These are phyloP conservation scores for Solenopsis fugax DNA, from an alignment of 1,140 invertebrate genomes.

Conservation along the genomic window DNA sequence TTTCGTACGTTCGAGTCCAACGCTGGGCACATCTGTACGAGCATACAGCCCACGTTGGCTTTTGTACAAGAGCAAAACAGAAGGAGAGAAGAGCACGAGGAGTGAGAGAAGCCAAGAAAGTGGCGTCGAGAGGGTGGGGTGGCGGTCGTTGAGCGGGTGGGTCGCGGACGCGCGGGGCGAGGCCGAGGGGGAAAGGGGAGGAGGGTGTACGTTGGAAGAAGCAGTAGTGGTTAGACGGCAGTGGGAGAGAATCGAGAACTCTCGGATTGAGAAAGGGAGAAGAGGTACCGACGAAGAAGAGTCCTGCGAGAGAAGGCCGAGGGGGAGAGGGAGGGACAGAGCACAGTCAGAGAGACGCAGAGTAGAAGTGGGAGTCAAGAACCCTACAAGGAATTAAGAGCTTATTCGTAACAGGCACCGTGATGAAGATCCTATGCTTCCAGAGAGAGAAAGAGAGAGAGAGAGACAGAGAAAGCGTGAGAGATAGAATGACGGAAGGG, in stretches of 20 bases:
- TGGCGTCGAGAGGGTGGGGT: conserved; percentile 65
- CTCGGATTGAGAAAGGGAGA: conserved; percentile 66
- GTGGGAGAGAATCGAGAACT: conserved; percentile 64
- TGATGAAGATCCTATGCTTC: conserved; percentile 84
- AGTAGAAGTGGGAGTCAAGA: conserved; percentile 81
- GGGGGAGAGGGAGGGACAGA: background rate
- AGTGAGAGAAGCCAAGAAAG: conserved; percentile 74
- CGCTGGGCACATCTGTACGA: conserved; percentile 72
- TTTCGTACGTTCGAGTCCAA: conserved; percentile 53
- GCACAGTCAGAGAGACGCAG: conserved; percentile 65
- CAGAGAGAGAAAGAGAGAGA: conserved; percentile 44
- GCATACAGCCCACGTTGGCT: conserved; percentile 71
- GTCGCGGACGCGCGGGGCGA: conserved; percentile 26
- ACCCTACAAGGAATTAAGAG: conserved; percentile 85
- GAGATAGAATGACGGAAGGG: conserved; percentile 42
- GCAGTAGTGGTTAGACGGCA: conserved; percentile 47
- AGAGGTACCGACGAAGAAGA: conserved; percentile 27
- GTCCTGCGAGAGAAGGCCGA: background rate
- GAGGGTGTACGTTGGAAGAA: conserved; percentile 54
- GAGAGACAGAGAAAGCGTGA: conserved; percentile 1
- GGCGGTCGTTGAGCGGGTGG: conserved; percentile 70
- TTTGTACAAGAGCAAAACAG: conserved; percentile 77
- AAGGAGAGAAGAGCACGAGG: conserved; percentile 60
- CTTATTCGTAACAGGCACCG: conserved; percentile 84
- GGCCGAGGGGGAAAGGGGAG: background rate